Evolutionary conservation across 1,140 invertebrate genomes (phyloP).

Genomic region (Pseudoatta argentina): DNA sequence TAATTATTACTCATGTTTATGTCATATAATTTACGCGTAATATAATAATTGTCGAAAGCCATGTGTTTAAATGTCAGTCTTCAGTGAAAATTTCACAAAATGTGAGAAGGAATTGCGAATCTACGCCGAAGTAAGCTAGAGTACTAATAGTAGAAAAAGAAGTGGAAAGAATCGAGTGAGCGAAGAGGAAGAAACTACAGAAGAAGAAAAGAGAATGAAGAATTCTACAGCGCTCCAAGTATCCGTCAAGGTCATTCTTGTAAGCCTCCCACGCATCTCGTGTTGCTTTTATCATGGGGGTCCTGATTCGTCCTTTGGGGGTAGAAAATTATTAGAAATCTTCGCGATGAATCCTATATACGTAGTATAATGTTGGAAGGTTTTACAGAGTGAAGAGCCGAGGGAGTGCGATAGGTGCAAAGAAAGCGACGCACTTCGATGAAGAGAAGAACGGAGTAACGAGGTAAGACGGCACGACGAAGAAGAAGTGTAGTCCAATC

Average conservation of each 20-base stretch:
- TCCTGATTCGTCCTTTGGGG: slow-evolving; percentile 18
- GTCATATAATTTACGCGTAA: neutral
- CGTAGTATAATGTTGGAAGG: neutral
- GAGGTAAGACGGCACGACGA: slow-evolving; percentile 55
- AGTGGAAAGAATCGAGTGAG: neutral
- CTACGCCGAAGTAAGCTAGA: slow-evolving; percentile 8
- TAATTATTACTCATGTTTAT: neutral
- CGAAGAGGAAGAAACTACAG: slow-evolving; percentile 1
- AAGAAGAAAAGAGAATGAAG: slow-evolving; percentile 36
- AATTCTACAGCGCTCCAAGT: slow-evolving; percentile 23
- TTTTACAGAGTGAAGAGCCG: neutral
- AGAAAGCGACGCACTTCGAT: slow-evolving; percentile 36
- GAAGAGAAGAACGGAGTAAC: slow-evolving; percentile 53
- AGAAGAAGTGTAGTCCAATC: slow-evolving; percentile 38
- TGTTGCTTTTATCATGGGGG: slow-evolving; percentile 1
- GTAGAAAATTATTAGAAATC: slow-evolving; percentile 69
- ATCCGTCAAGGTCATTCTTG: slow-evolving; percentile 54
- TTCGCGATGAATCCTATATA: neutral
- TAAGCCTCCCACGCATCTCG: slow-evolving; percentile 21
- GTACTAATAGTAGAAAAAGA: slow-evolving; percentile 16
- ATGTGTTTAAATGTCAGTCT: neutral
- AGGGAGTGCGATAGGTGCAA: neutral
- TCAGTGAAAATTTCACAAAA: neutral
- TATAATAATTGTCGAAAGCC: neutral
- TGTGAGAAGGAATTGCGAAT: slow-evolving; percentile 1